Percentiles rank a stretch among this genome's conserved stretches.
Conservation (phyloP, 2,888 invertebrate genomes). For the Nomada lathburiana region DNA sequence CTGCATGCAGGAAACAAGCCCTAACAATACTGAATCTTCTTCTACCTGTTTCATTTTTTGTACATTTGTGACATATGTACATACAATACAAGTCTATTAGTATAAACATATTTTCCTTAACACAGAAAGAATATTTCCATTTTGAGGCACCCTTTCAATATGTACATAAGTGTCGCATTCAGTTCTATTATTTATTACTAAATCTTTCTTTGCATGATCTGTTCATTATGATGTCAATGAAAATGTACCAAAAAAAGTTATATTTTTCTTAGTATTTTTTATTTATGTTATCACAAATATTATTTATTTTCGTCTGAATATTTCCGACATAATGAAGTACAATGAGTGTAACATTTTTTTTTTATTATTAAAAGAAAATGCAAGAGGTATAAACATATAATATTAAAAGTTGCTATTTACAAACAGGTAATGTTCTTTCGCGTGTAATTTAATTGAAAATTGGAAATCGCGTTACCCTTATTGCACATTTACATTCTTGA, state of each 20-base stretch:
- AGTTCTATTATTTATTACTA: conserved; percentile 7
- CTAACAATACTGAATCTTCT: not conserved
- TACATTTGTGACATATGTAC: not conserved
- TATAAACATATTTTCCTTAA: not conserved
- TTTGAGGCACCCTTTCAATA: conserved; percentile 38
- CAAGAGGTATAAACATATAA: conserved; percentile 9
- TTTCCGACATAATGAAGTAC: conserved; percentile 3
- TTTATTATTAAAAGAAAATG: not conserved
- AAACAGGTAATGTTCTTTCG: too few relatives aligned
- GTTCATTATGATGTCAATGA: not conserved
- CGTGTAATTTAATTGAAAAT: too few relatives aligned
- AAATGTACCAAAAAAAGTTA: not conserved
- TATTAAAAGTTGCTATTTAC: conserved; percentile 10
- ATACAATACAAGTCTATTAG: not conserved
- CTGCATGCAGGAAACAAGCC: not conserved
- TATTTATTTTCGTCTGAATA: conserved; percentile 7
- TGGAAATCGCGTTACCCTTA: too few relatives aligned
- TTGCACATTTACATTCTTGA: too few relatives aligned
- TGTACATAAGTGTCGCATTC: not conserved
- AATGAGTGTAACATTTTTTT: conserved; percentile 1
- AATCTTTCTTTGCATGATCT: conserved; percentile 1
- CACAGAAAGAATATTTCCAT: conserved; percentile 5
- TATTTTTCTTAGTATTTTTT: not conserved
- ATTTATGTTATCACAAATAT: not conserved
- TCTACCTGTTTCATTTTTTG: not conserved